These are phyloP conservation scores for Nixonia krombeini DNA, from an alignment of 1,140 invertebrate genomes.

Conservation along the genomic window DNA sequence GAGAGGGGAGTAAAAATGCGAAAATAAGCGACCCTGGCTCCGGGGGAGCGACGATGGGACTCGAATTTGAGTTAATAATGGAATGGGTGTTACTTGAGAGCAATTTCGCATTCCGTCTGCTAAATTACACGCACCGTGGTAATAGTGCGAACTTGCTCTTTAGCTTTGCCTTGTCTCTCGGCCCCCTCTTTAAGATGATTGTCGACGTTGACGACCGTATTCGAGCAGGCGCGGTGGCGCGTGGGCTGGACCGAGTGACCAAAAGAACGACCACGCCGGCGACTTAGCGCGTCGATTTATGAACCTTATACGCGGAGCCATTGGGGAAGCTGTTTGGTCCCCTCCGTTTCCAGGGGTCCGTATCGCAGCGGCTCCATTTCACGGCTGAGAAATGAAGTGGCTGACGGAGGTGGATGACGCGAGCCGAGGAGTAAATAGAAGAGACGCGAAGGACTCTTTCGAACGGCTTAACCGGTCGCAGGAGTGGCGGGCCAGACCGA, in stretches of 20 bases:
- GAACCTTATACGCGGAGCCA: too few relatives aligned
- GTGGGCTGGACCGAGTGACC: too few relatives aligned
- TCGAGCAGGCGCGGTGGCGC: too few relatives aligned
- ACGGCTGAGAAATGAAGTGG: conserved; percentile 19
- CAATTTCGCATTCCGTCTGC: conserved; percentile 46
- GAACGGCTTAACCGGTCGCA: conserved; percentile 58
- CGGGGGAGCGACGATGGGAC: background rate
- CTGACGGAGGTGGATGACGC: conserved; percentile 24
- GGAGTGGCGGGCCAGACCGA: conserved; percentile 44
- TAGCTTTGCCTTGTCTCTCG: conserved; percentile 11
- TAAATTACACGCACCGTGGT: conserved; percentile 51
- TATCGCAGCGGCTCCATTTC: too few relatives aligned
- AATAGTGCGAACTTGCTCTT: conserved; percentile 43
- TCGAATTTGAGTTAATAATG: conserved; percentile 36
- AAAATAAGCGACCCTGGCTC: background rate
- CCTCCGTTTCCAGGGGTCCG: too few relatives aligned
- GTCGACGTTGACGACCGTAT: too few relatives aligned
- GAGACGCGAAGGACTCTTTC: conserved; percentile 42
- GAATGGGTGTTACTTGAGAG: conserved; percentile 27
- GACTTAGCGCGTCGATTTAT: too few relatives aligned
- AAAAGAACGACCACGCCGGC: too few relatives aligned
- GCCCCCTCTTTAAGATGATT: background rate
- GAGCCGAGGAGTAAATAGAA: conserved; percentile 22
- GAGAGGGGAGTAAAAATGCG: conserved; percentile 3
- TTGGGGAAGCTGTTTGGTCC: too few relatives aligned